Evolutionary conservation across 1,140 invertebrate species (phyloP).

Genomic region (Goniozus legneri): DNA sequence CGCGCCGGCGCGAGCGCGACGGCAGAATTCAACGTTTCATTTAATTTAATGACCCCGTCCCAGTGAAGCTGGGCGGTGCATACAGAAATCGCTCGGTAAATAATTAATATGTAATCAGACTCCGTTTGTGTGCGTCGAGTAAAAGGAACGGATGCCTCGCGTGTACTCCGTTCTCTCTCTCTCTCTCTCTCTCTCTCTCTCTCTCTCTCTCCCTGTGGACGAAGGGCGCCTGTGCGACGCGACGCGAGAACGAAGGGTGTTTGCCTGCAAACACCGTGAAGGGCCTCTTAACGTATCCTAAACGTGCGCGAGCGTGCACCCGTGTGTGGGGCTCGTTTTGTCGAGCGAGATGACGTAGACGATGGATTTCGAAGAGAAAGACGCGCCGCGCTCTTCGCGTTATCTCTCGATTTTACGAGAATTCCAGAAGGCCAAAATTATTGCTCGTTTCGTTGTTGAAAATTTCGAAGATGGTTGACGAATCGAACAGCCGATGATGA

Average conservation of each 20-base stretch:
- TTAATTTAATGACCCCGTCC: slow-evolving; percentile 42
- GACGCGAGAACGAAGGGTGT: slow-evolving; percentile 41
- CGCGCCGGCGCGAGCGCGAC: too few species aligned
- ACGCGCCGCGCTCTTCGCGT: too few species aligned
- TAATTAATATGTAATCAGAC: slow-evolving; percentile 52
- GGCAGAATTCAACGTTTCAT: slow-evolving; percentile 37
- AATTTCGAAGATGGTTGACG: too few species aligned
- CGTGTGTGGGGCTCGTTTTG: slow-evolving; percentile 24
- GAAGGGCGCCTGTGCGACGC: slow-evolving; percentile 37
- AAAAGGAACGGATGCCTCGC: slow-evolving; percentile 30
- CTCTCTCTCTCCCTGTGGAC: too few species aligned
- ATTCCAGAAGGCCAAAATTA: too few species aligned
- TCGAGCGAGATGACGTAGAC: slow-evolving; percentile 21
- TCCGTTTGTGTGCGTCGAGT: slow-evolving; percentile 31
- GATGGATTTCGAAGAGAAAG: slow-evolving; percentile 17
- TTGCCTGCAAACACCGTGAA: slow-evolving; percentile 45
- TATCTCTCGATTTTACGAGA: too few species aligned
- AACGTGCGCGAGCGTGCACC: slow-evolving; percentile 20
- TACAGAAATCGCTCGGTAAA: slow-evolving; percentile 43
- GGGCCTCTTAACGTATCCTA: slow-evolving; percentile 39
- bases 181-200: too few species aligned
- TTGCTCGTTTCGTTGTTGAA: too few species aligned
- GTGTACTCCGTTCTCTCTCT: too few species aligned
- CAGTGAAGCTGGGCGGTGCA: slow-evolving; percentile 19
- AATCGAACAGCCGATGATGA: too few species aligned